Evolutionary conservation across 2,113 vertebrate species (phyloP).

Genomic region (Paratilapia polleni): DNA sequence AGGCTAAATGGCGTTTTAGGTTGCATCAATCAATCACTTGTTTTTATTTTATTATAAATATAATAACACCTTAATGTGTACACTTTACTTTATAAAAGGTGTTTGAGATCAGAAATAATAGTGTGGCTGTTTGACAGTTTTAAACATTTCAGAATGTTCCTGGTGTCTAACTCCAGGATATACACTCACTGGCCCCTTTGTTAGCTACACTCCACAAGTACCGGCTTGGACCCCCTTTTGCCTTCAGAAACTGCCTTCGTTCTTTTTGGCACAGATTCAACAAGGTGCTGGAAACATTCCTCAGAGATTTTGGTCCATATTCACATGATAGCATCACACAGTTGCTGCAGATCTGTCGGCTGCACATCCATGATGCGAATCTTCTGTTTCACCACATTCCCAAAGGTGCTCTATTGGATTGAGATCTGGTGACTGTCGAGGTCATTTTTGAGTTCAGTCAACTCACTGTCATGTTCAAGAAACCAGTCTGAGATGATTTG

Average conservation of each 20-base stretch:
- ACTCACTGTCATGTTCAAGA: neutral
- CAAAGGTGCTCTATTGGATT: neutral
- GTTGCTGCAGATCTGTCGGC: too few relatives aligned
- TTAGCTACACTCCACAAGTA: too few relatives aligned
- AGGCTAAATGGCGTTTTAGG: constrained; percentile 29
- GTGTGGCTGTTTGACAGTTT: neutral
- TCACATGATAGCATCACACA: too few relatives aligned
- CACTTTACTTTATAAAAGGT: neutral
- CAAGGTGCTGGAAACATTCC: too few relatives aligned
- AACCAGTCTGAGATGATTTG: neutral
- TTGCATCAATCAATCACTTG: constrained; percentile 4
- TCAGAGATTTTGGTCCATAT: too few relatives aligned
- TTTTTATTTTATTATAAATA: constrained; percentile 9
- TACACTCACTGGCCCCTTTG: neutral
- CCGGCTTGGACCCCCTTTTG: too few relatives aligned
- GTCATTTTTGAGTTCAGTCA: neutral
- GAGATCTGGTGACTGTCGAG: neutral
- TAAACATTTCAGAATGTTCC: constrained; percentile 10
- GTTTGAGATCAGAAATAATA: neutral
- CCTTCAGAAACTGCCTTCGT: too few relatives aligned
- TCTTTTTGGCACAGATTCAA: too few relatives aligned
- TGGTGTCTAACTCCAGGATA: neutral
- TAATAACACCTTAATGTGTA: constrained; percentile 34
- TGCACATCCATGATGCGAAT: too few relatives aligned
- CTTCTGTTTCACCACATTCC: too few relatives aligned